These are phyloP conservation scores for Bembecia ichneumoniformis DNA, from an alignment of 2,888 invertebrate genomes.

Conservation along the genomic window DNA sequence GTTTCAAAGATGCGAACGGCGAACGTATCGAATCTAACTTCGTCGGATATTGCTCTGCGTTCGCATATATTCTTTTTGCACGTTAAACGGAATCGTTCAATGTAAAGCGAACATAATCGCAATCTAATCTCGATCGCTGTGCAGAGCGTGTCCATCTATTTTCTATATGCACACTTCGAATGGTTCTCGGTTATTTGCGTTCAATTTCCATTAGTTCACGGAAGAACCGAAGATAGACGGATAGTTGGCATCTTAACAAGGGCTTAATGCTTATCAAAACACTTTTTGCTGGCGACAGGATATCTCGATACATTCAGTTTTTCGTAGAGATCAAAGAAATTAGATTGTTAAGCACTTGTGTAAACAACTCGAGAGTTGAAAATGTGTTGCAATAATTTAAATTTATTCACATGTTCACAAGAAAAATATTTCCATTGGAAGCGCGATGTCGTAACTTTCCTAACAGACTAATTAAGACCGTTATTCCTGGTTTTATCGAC, in stretches of 20 bases:
- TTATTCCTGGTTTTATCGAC: conserved; percentile 38
- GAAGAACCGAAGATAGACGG: not conserved
- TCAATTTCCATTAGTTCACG: not conserved
- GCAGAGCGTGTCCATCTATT: not conserved
- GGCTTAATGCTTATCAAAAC: not conserved
- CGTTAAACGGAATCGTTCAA: not conserved
- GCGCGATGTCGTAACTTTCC: conserved; percentile 20
- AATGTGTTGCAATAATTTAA: conserved; percentile 6
- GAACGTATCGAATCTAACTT: not conserved
- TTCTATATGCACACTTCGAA: not conserved
- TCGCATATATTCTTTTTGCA: not conserved
- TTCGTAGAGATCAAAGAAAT: not conserved
- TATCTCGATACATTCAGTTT: not conserved
- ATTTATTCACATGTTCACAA: not conserved
- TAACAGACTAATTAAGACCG: conserved; percentile 24
- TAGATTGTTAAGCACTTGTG: not conserved
- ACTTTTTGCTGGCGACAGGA: not conserved
- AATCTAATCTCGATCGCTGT: not conserved
- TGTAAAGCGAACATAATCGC: not conserved
- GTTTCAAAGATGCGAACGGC: not conserved
- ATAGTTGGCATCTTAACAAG: not conserved
- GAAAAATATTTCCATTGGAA: not conserved
- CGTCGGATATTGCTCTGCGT: not conserved
- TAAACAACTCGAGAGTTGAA: conserved; percentile 12
- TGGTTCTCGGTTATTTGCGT: not conserved